phyloP scores from a whole-genome alignment of 2,797 vertebrate genomes.

The Eulemur mongoz region DNA sequence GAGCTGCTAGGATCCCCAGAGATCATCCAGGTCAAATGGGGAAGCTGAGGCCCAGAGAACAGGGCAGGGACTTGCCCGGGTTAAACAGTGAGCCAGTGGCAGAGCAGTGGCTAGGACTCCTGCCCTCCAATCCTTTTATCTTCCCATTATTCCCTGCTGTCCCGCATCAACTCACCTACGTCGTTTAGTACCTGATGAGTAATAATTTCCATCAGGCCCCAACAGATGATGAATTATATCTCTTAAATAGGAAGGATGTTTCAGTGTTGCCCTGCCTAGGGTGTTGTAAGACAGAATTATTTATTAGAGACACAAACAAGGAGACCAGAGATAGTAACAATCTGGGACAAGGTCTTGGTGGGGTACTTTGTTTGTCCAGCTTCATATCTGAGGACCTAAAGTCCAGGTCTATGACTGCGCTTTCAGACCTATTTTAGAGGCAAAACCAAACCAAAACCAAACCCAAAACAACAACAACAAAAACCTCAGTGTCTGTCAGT shows the following conservation, averaged over 20 bases:
- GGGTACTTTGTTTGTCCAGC: not conserved
- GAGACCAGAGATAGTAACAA: not conserved
- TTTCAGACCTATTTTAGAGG: slow-evolving; percentile 2
- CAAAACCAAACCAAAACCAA: not conserved
- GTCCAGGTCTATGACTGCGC: not conserved
- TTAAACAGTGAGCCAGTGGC: not conserved
- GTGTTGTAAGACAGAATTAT: not conserved
- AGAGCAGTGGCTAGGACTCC: not conserved
- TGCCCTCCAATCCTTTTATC: not conserved
- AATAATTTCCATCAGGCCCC: not conserved
- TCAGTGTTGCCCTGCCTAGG: not conserved
- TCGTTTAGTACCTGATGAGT: not conserved
- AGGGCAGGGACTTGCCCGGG: not conserved
- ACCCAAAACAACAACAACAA: not conserved
- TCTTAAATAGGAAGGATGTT: not conserved
- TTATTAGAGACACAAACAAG: slow-evolving; percentile 16
- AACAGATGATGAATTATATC: not conserved
- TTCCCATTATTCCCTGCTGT: not conserved
- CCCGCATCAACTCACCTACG: not conserved
- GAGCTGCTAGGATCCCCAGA: not conserved
- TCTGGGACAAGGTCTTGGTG: not conserved
- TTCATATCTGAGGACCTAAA: not conserved
- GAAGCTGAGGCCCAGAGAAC: not conserved
- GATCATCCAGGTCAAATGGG: not conserved
- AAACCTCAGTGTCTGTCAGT: not conserved